Conservation (phyloP, 1,140 invertebrate genomes). For the Oryzaephilus surinamensis region DNA sequence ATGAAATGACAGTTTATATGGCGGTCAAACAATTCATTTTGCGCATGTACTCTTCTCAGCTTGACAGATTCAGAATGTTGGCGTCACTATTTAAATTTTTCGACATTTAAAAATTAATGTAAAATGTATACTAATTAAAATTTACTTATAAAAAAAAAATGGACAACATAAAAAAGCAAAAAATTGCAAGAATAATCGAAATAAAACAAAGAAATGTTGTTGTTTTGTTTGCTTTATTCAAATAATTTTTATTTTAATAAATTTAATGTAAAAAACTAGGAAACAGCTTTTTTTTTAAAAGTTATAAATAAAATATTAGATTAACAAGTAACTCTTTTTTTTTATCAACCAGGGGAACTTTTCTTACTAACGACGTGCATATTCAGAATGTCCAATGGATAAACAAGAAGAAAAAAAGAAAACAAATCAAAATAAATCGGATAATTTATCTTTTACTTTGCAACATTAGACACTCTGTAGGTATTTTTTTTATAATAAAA, state of each 20-base stretch:
- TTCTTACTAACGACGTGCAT: too few relatives aligned
- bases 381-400: too few relatives aligned
- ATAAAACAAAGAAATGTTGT: neutral
- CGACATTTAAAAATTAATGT: neutral
- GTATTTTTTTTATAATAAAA: conserved; percentile 20
- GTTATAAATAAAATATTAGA: conserved; percentile 16
- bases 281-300: conserved; percentile 12
- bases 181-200: neutral
- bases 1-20: conserved; percentile 23
- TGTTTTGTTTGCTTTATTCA: too few relatives aligned
- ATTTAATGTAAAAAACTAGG: conserved; percentile 1
- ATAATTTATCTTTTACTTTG: too few relatives aligned
- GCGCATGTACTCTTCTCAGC: too few relatives aligned
- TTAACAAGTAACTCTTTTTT: conserved; percentile 13
- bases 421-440: too few relatives aligned
- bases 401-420: conserved; percentile 16
- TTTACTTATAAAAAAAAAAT: neutral
- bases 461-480: too few relatives aligned
- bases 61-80: conserved; percentile 1
- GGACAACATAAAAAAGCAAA: neutral
- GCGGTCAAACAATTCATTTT: conserved; percentile 22
- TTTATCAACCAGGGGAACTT: too few relatives aligned
- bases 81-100: conserved; percentile 1
- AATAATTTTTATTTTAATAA: conserved; percentile 1
- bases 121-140: neutral